Percentiles rank a stretch among this genome's conserved stretches.
Evolutionary conservation across 1,140 invertebrate genomes (phyloP).

Genomic region (Coptotermes formosanus): DNA sequence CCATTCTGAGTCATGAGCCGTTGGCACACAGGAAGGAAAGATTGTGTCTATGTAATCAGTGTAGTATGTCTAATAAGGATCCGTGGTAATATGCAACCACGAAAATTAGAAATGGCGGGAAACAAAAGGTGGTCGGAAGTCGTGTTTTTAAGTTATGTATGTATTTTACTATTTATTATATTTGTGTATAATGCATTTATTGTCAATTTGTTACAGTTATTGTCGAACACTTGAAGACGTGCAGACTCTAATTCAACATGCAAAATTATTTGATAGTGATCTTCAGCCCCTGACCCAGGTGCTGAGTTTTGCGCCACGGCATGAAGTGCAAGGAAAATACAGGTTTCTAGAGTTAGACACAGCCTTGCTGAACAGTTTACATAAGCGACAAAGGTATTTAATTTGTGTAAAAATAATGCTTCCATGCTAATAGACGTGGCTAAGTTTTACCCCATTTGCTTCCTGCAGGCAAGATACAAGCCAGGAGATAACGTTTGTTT

Average conservation of each 20-base stretch:
- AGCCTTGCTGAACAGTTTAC: slow-evolving; percentile 59
- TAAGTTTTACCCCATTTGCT: no score
- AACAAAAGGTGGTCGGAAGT: neutral
- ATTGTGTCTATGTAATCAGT: no score
- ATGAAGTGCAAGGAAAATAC: slow-evolving; percentile 52
- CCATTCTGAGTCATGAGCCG: no score
- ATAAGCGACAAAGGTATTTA: slow-evolving; percentile 53
- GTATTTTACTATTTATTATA: neutral
- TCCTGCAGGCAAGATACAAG: no score
- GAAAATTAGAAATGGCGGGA: neutral
- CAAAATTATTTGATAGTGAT: slow-evolving; percentile 65
- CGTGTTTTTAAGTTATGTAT: neutral
- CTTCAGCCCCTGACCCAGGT: slow-evolving; percentile 62
- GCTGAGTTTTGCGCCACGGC: slow-evolving; percentile 56
- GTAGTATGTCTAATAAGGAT: no score
- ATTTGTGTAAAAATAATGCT: no score
- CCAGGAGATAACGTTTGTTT: no score
- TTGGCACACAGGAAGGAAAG: no score
- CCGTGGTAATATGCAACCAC: no score
- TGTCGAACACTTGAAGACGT: slow-evolving; percentile 24
- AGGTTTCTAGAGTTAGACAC: slow-evolving; percentile 67
- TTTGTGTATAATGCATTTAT: neutral
- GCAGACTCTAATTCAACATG: slow-evolving; percentile 54
- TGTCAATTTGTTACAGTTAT: slow-evolving; percentile 23
- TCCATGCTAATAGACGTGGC: no score